Conservation (phyloP, 2,888 invertebrate species). For the Sipha maydis region DNA sequence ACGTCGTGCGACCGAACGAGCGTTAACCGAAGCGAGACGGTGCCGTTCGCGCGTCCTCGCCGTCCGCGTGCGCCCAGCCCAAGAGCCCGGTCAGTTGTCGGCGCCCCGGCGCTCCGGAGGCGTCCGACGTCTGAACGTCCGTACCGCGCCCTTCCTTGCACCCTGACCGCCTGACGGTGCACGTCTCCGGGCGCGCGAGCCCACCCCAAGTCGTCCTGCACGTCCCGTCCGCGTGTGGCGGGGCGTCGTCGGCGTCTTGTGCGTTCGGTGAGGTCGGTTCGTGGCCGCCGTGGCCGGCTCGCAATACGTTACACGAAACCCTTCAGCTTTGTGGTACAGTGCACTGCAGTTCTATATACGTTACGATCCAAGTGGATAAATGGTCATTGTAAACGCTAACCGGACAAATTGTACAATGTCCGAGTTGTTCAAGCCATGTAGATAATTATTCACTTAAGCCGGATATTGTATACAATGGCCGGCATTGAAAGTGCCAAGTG, state of each 20-base stretch:
- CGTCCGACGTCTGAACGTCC: conserved; percentile 68
- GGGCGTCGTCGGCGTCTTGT: conserved; percentile 70
- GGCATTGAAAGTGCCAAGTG: too few species aligned
- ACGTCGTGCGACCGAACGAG: too few species aligned
- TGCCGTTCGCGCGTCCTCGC: conserved; percentile 46
- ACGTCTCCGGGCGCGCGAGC: conserved; percentile 72
- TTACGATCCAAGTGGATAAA: too few species aligned
- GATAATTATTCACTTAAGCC: too few species aligned
- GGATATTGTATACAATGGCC: too few species aligned
- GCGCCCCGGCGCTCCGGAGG: conserved; percentile 66
- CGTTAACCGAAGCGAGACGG: too few species aligned
- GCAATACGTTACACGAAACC: neutral
- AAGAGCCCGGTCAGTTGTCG: conserved; percentile 19
- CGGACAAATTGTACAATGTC: too few species aligned
- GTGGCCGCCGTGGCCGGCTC: conserved; percentile 7
- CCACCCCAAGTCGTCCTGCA: conserved; percentile 77
- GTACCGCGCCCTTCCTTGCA: conserved; percentile 74
- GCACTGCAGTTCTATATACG: too few species aligned
- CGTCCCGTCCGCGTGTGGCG: conserved; percentile 75
- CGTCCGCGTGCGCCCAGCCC: conserved; percentile 70
- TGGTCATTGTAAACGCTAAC: too few species aligned
- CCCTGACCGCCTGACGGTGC: conserved; percentile 77
- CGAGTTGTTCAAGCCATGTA: too few species aligned
- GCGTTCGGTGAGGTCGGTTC: conserved; percentile 65
- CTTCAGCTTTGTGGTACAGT: neutral